These are phyloP conservation scores for Gobius niger DNA, from an alignment of 2,113 vertebrate genomes.

Conservation along the genomic window DNA sequence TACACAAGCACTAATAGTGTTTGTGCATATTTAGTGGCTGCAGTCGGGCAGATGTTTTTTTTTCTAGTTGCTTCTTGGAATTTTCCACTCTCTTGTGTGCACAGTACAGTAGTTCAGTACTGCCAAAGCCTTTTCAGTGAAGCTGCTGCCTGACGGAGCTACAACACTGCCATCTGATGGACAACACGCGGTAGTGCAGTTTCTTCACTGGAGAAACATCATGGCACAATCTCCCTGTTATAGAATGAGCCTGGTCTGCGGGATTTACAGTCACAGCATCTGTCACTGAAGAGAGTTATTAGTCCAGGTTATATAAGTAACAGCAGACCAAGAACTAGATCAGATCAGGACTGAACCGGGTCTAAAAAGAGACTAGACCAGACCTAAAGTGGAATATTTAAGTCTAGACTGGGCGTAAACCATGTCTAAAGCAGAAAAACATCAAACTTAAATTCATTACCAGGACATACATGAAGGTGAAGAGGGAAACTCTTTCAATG, in stretches of 20 bases:
- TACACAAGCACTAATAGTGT: neutral
- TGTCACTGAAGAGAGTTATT: too few relatives aligned
- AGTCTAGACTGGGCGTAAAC: too few relatives aligned
- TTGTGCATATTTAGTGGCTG: neutral
- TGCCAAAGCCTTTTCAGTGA: neutral
- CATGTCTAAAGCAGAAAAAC: too few relatives aligned
- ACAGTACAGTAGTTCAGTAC: constrained; percentile 14
- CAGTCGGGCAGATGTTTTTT: constrained; percentile 39
- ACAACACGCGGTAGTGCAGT: neutral
- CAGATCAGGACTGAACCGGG: too few relatives aligned
- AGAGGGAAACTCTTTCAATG: too few relatives aligned
- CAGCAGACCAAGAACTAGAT: too few relatives aligned
- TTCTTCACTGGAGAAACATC: neutral
- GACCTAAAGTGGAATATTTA: too few relatives aligned
- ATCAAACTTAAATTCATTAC: too few relatives aligned
- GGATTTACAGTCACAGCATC: too few relatives aligned
- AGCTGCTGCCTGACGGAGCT: neutral
- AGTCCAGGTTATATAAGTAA: too few relatives aligned
- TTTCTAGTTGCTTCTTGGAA: constrained; percentile 16
- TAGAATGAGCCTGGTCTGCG: neutral
- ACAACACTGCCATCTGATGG: constrained; percentile 52
- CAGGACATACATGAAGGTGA: too few relatives aligned
- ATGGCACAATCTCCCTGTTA: neutral
- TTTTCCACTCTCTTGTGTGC: neutral
- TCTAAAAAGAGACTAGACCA: too few relatives aligned